Evolutionary conservation across 2,797 vertebrate species (phyloP).

Genomic region (Eremophila alpestris): DNA sequence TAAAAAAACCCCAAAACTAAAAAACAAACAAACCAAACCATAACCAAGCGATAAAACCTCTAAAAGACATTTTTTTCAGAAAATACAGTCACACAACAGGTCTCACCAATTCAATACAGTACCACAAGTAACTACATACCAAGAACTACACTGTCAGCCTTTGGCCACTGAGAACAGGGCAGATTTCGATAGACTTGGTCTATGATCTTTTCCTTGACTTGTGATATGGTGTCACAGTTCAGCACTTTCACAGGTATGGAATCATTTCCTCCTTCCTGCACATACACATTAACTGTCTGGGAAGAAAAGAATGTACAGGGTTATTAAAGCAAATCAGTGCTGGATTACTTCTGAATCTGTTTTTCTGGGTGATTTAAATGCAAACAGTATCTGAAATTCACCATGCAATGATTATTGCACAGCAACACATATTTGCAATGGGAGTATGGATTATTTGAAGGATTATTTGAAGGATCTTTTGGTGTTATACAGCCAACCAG

Average conservation of each 20-base stretch:
- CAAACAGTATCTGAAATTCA: background rate
- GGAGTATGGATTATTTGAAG: background rate
- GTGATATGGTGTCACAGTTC: constrained; percentile 96
- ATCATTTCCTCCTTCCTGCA: constrained; percentile 90
- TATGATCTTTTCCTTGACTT: constrained; percentile 98
- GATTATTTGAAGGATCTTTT: background rate
- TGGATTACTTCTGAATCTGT: background rate
- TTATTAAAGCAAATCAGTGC: background rate
- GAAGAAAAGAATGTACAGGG: background rate
- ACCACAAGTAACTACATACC: constrained; percentile 77
- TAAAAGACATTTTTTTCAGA: background rate
- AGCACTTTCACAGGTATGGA: constrained; percentile 93
- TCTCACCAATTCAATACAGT: background rate
- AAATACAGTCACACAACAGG: background rate
- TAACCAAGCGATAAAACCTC: background rate
- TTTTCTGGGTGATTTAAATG: background rate
- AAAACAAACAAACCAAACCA: background rate
- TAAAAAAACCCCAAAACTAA: background rate
- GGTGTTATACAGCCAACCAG: background rate
- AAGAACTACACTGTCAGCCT: constrained; percentile 91
- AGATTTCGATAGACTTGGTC: constrained; percentile 95
- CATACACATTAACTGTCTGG: constrained; percentile 92
- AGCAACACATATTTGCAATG: background rate
- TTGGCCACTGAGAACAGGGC: constrained; percentile 92
- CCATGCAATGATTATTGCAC: background rate